phyloP scores from a whole-genome alignment of 2,797 vertebrate genomes.

The Lepus townsendii region DNA sequence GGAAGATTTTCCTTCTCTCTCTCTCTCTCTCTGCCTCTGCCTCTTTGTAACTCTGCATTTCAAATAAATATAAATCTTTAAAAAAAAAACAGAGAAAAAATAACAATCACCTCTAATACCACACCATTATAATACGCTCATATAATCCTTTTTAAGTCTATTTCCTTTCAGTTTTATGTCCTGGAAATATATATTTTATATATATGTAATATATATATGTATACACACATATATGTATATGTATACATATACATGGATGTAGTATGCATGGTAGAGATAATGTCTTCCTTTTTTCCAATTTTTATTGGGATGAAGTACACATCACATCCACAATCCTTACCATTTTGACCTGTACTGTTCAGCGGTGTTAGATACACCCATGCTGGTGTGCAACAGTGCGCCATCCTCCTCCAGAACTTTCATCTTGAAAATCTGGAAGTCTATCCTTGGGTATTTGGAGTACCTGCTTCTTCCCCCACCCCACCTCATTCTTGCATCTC shows the following conservation, averaged over 20 bases:
- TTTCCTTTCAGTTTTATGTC: not conserved
- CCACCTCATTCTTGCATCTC: not conserved
- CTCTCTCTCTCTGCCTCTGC: too few relatives aligned
- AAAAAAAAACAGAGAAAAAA: slow-evolving; percentile 18
- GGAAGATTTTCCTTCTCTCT: too few relatives aligned
- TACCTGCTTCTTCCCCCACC: rapidly evolving
- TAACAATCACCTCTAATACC: not conserved
- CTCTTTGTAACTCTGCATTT: too few relatives aligned
- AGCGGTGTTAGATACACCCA: not conserved
- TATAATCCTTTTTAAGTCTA: not conserved
- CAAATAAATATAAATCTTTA: too few relatives aligned
- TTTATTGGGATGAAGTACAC: not conserved
- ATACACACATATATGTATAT: not conserved
- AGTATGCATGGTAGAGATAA: not conserved
- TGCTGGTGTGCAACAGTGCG: rapidly evolving
- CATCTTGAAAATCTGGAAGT: not conserved
- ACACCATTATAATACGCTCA: not conserved
- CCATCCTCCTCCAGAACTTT: not conserved
- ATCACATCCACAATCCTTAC: not conserved
- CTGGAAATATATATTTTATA: not conserved
- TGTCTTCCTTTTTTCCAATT: not conserved
- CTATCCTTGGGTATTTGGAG: not conserved
- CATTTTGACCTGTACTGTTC: not conserved
- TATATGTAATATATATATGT: not conserved
- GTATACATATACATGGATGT: not conserved